Evolutionary conservation across 1,140 invertebrate species (phyloP).

Genomic region (Thereuonema tuberculata): DNA sequence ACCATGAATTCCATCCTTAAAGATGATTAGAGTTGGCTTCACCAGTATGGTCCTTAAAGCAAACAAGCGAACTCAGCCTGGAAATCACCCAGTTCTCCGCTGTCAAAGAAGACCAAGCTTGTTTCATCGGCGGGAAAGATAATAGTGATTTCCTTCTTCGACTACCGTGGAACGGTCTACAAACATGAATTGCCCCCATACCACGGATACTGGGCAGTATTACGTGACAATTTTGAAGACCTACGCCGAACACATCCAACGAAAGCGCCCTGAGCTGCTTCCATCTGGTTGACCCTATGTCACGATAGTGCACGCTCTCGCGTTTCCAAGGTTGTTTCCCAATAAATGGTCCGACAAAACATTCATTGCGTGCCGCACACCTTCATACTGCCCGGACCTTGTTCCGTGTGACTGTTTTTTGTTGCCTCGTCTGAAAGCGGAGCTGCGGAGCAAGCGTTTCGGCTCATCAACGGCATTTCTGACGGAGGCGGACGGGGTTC

Average conservation of each 20-base stretch:
- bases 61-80: background rate
- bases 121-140: constrained; percentile 1
- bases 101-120: background rate
- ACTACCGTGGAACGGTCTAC: background rate
- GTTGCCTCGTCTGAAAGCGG: too few relatives aligned
- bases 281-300: background rate
- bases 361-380: background rate
- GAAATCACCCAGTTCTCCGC: background rate
- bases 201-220: constrained; percentile 5
- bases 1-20: background rate
- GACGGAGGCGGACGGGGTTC: background rate
- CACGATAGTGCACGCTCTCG: background rate
- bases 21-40: background rate
- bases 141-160: constrained; percentile 1
- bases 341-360: background rate
- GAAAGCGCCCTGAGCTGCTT: background rate
- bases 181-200: background rate
- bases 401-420: background rate
- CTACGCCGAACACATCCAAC: background rate
- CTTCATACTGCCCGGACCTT: background rate
- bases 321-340: background rate
- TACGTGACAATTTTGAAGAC: background rate
- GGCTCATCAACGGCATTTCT: background rate
- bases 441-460: background rate
- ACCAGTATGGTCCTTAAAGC: background rate